phyloP scores from a whole-genome alignment of 1,140 invertebrate genomes.

The Anastrepha obliqua region DNA sequence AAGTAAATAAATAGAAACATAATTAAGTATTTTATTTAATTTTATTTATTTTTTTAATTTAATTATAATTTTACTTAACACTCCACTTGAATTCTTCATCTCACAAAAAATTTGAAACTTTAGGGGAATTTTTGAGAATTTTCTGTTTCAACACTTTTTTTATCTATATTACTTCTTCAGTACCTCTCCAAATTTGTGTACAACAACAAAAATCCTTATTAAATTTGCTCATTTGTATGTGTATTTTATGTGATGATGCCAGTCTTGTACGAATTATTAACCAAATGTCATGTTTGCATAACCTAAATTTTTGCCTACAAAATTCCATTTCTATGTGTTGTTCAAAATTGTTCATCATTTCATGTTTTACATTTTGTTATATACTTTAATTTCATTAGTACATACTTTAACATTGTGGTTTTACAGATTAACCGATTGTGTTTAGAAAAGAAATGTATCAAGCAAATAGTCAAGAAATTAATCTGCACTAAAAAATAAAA shows the following conservation, averaged over 20 bases:
- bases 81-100: too few species aligned
- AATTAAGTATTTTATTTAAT: neutral
- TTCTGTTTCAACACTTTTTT: neutral
- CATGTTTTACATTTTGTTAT: neutral
- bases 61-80: too few species aligned
- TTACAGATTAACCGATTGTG: neutral
- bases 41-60: neutral
- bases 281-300: slow-evolving; percentile 22
- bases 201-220: neutral
- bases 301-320: neutral
- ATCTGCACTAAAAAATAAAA: neutral
- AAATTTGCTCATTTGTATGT: neutral
- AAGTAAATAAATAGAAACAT: too few species aligned
- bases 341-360: neutral
- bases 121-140: neutral
- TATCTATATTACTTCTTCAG: too few species aligned
- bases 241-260: slow-evolving; percentile 34
- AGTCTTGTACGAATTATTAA: slow-evolving; percentile 18
- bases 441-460: neutral
- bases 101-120: neutral
- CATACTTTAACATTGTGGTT: neutral
- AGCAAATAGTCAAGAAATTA: neutral
- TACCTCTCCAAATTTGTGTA: neutral
- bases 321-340: slow-evolving; percentile 27
- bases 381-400: neutral